These are phyloP conservation scores for Danio aesculapii DNA, from an alignment of 2,797 vertebrate genomes.

Conservation along the genomic window DNA sequence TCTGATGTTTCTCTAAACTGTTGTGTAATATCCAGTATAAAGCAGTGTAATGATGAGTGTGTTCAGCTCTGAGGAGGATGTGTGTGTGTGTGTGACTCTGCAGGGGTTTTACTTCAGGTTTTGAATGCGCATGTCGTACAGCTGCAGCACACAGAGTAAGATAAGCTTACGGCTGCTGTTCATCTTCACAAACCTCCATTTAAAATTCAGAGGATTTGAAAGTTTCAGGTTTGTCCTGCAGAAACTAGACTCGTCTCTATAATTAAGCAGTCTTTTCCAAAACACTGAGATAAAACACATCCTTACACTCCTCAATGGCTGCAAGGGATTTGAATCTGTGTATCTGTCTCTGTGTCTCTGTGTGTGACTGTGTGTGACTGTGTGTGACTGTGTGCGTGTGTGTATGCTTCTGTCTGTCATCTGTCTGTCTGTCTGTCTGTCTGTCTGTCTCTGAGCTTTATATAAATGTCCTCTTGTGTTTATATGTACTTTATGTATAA, in stretches of 20 bases:
- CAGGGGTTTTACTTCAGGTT: too few relatives aligned
- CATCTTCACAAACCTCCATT: neutral
- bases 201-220: neutral
- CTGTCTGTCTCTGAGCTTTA: too few relatives aligned
- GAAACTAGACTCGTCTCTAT: neutral
- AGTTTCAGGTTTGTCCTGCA: neutral
- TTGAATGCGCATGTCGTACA: too few relatives aligned
- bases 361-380: neutral
- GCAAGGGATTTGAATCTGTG: neutral
- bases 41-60: too few relatives aligned
- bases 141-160: too few relatives aligned
- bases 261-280: neutral
- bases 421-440: too few relatives aligned
- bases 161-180: neutral
- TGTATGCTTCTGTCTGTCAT: neutral
- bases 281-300: neutral
- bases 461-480: too few relatives aligned
- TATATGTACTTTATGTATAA: too few relatives aligned
- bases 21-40: too few relatives aligned
- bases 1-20: too few relatives aligned
- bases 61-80: too few relatives aligned
- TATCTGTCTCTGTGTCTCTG: neutral
- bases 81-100: too few relatives aligned
- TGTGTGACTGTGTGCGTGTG: neutral
- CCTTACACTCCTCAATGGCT: neutral